A percentile compares a stretch with the other conserved stretches of the same genome.
These are phyloP conservation scores for Craniophora ligustri DNA, from an alignment of 2,888 invertebrate genomes.

Conservation along the genomic window DNA sequence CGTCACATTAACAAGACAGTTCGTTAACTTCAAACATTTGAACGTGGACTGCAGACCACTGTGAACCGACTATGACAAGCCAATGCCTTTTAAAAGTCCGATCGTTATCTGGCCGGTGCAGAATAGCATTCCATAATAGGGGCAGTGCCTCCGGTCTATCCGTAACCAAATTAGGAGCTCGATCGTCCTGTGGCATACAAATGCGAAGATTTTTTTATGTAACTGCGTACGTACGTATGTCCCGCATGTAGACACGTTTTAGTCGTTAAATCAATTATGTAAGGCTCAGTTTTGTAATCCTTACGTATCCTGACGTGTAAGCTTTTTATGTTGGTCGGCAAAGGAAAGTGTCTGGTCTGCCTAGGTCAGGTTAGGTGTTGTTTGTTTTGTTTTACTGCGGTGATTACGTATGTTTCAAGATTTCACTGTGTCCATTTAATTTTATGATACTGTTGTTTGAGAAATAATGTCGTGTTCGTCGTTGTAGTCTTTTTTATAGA, in stretches of 20 bases:
- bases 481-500: too few species aligned
- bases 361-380: conserved; percentile 16
- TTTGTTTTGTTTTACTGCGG: conserved; percentile 32
- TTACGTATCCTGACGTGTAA: conserved; percentile 32
- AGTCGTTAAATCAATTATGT: conserved; percentile 50
- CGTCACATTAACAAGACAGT: conserved; percentile 40
- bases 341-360: conserved; percentile 46
- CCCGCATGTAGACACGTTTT: conserved; percentile 40
- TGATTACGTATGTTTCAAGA: conserved; percentile 3
- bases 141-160: conserved; percentile 49
- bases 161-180: conserved; percentile 67
- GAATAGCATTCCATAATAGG: conserved; percentile 47
- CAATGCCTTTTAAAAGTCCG: conserved; percentile 40
- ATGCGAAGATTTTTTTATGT: conserved; percentile 60
- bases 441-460: not conserved
- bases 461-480: not conserved
- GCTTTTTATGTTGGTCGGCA: conserved; percentile 36
- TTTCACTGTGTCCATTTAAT: not conserved
- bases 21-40: conserved; percentile 34
- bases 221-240: conserved; percentile 46
- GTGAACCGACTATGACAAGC: conserved; percentile 24
- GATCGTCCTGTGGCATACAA: conserved; percentile 63
- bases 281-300: conserved; percentile 53
- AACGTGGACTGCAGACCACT: conserved; percentile 21
- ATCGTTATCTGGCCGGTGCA: conserved; percentile 44